phyloP scores from a whole-genome alignment of 2,113 vertebrate species.

The Crotalus tigris region DNA sequence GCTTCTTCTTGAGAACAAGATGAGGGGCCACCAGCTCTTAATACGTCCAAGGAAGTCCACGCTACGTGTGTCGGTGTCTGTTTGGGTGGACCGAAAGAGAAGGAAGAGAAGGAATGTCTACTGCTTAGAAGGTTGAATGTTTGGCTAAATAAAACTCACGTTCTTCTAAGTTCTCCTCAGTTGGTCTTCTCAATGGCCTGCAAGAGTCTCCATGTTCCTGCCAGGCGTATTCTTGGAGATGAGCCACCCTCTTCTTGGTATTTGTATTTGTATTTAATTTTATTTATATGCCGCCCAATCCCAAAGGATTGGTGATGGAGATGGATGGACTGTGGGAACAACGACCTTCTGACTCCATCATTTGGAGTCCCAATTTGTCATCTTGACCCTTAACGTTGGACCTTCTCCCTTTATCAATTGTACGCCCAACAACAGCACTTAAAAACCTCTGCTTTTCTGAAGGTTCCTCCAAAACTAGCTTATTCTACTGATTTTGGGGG shows the following conservation, averaged over 20 bases:
- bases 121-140: background rate
- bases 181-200: background rate
- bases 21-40: background rate
- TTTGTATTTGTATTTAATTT: no score
- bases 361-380: constrained; percentile 31
- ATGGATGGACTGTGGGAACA: background rate
- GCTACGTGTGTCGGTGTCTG: background rate
- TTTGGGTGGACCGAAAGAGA: background rate
- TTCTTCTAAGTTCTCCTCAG: background rate
- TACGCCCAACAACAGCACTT: background rate
- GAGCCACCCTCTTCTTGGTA: background rate
- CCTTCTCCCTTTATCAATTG: constrained; percentile 39
- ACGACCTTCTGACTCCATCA: background rate
- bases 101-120: background rate
- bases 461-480: background rate
- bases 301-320: background rate
- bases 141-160: background rate
- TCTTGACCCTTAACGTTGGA: constrained; percentile 18
- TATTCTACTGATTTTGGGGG: background rate
- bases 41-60: background rate
- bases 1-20: background rate
- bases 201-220: background rate
- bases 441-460: background rate
- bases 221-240: background rate
- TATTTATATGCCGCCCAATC: no score